Percentiles rank a stretch among this genome's conserved stretches.
These are phyloP conservation scores for Penaeus japonicus DNA, from an alignment of 1,140 invertebrate species.

Conservation along the genomic window DNA sequence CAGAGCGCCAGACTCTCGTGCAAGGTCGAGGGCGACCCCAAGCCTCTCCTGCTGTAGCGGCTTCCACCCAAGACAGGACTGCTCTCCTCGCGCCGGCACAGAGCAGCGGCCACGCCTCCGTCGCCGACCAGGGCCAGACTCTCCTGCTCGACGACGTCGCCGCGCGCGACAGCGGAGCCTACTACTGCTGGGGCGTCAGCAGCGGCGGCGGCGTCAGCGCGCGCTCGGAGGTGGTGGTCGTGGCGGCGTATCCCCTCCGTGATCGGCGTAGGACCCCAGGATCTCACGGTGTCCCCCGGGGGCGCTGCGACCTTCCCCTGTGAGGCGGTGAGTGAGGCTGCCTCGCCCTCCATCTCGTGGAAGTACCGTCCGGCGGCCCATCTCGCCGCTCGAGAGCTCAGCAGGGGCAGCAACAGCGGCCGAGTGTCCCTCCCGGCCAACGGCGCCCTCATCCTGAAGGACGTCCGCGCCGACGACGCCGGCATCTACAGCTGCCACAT, in stretches of 20 bases:
- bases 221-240: conserved; percentile 44
- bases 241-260: conserved; percentile 49
- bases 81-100: conserved; percentile 44
- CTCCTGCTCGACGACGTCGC: background rate
- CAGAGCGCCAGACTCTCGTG: conserved; percentile 22
- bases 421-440: conserved; percentile 34
- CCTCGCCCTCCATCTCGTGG: conserved; percentile 42
- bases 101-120: conserved; percentile 25
- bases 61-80: conserved; percentile 41
- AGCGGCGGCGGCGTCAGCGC: conserved; percentile 52
- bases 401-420: background rate
- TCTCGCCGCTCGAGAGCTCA: conserved; percentile 38
- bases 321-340: conserved; percentile 54
- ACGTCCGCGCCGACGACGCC: conserved; percentile 67
- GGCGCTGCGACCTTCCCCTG: conserved; percentile 43
- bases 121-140: conserved; percentile 41
- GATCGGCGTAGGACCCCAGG: conserved; percentile 52
- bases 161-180: conserved; percentile 65
- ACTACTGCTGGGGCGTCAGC: conserved; percentile 54
- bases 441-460: conserved; percentile 49
- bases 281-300: conserved; percentile 35
- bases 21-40: conserved; percentile 47
- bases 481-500: conserved; percentile 84
- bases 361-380: conserved; percentile 51
- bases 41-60: conserved; percentile 52